Percentiles rank a stretch among this genome's conserved stretches.
These are phyloP conservation scores for Chelmon rostratus DNA, from an alignment of 2,797 vertebrate species.

Conservation along the genomic window DNA sequence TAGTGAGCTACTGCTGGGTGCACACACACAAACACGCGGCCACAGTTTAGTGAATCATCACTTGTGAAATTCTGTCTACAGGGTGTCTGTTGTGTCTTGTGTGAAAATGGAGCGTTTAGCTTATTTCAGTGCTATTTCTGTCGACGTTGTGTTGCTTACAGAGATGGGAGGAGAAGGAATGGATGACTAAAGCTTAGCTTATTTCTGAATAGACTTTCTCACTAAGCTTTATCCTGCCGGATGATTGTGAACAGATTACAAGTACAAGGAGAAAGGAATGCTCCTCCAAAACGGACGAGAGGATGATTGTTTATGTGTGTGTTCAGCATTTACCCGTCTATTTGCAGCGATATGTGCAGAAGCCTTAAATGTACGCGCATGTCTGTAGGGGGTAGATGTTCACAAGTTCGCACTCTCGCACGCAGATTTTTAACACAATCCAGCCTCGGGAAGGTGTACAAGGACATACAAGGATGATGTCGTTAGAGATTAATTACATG, in stretches of 20 bases:
- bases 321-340: conserved; percentile 12
- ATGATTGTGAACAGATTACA: conserved; percentile 42
- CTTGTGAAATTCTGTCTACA: conserved; percentile 61
- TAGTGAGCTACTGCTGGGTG: conserved; percentile 37
- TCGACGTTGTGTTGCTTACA: conserved; percentile 54
- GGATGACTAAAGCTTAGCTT: conserved; percentile 62
- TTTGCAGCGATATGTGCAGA: conserved; percentile 18
- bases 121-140: conserved; percentile 69
- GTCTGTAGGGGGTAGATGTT: conserved; percentile 27
- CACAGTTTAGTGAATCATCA: conserved; percentile 61
- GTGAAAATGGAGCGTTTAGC: conserved; percentile 60
- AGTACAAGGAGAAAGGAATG: conserved; percentile 13
- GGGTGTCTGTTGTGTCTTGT: conserved; percentile 63
- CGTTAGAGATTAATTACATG: conserved; percentile 70
- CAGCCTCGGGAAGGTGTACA: conserved; percentile 36
- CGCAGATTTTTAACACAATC: conserved; percentile 25
- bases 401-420: conserved; percentile 35
- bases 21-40: conserved; percentile 38
- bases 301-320: conserved; percentile 5
- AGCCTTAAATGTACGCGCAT: conserved; percentile 18
- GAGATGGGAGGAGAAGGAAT: conserved; percentile 58
- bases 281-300: conserved; percentile 19
- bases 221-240: conserved; percentile 54
- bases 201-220: conserved; percentile 59
- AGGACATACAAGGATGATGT: conserved; percentile 64